A percentile compares a stretch with the other conserved stretches of the same genome.
Evolutionary conservation across 2,113 vertebrate genomes (phyloP).

Genomic region (Coreoperca whiteheadi): DNA sequence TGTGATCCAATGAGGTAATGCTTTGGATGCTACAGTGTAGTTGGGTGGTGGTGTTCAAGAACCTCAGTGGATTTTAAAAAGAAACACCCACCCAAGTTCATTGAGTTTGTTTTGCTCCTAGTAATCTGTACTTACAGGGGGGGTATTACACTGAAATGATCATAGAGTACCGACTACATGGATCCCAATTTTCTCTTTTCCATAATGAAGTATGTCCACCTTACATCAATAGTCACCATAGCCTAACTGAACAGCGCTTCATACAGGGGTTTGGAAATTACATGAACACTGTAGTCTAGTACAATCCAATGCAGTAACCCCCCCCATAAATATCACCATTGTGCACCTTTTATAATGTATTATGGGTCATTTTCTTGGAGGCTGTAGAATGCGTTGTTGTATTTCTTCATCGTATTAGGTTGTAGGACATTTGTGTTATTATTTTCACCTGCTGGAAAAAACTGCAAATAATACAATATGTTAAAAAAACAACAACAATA

Average conservation of each 20-base stretch:
- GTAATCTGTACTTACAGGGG: background rate
- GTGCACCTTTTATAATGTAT: background rate
- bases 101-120: background rate
- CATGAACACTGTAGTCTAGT: background rate
- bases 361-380: background rate
- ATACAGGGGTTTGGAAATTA: background rate
- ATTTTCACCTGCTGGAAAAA: background rate
- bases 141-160: background rate
- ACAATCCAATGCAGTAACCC: background rate
- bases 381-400: background rate
- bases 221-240: background rate
- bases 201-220: background rate
- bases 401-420: background rate
- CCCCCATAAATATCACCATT: background rate
- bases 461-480: background rate
- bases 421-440: background rate
- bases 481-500: background rate
- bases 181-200: background rate
- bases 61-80: background rate
- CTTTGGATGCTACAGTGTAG: background rate
- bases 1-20: slow-evolving; percentile 53
- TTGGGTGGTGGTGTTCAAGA: slow-evolving; percentile 29
- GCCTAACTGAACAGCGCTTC: background rate
- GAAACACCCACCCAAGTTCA: background rate
- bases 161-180: too few relatives aligned